These are phyloP conservation scores for Cactoblastis cactorum DNA, from an alignment of 2,888 invertebrate species.

Conservation along the genomic window DNA sequence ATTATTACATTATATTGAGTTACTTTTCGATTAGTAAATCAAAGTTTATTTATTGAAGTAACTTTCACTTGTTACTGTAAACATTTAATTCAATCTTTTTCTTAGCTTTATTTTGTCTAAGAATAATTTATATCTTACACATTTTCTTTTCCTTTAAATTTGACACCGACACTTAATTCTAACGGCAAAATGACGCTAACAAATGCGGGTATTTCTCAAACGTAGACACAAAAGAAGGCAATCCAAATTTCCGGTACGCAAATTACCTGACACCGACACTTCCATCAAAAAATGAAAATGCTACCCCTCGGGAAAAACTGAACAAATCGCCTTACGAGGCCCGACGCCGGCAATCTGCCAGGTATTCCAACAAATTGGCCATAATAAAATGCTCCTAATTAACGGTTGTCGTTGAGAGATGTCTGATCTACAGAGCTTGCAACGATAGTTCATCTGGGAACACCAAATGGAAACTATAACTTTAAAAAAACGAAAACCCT, in stretches of 20 bases:
- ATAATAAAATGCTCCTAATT: constrained; percentile 74
- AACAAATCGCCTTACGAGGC: constrained; percentile 44
- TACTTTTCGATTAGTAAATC: too few relatives aligned
- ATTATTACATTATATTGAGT: too few relatives aligned
- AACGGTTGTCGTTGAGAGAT: constrained; percentile 37
- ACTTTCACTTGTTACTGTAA: too few relatives aligned
- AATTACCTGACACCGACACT: constrained; percentile 23
- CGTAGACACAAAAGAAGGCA: constrained; percentile 7
- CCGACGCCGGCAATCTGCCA: constrained; percentile 52
- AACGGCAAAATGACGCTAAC: constrained; percentile 8
- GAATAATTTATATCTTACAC: neutral
- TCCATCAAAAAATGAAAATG: constrained; percentile 16
- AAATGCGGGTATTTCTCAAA: constrained; percentile 7
- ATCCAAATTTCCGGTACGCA: constrained; percentile 19
- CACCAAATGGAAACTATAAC: too few relatives aligned
- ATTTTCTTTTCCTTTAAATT: neutral
- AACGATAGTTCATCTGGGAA: neutral
- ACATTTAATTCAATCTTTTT: too few relatives aligned
- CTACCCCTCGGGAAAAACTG: constrained; percentile 18
- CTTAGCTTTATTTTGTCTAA: too few relatives aligned
- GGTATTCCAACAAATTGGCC: constrained; percentile 73
- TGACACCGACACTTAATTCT: neutral
- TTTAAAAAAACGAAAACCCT: too few relatives aligned
- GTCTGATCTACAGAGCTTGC: neutral
- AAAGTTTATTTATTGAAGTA: too few relatives aligned